phyloP scores from a whole-genome alignment of 2,113 vertebrate genomes.

The Rhagologus leucostigma region DNA sequence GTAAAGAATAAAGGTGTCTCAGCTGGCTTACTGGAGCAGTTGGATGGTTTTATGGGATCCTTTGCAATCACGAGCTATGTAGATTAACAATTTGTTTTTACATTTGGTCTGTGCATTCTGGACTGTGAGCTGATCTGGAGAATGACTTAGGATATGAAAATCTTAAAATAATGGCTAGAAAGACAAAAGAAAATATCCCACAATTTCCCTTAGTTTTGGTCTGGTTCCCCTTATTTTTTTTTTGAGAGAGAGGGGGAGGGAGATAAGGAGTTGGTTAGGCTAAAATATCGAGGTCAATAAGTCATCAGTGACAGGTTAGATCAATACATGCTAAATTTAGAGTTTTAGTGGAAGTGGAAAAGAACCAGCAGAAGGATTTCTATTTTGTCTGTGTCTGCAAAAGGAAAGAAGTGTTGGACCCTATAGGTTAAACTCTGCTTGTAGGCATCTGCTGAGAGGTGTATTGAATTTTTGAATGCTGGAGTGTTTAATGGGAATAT shows the following conservation, averaged over 20 bases:
- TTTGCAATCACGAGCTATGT: background rate
- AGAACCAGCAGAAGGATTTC: background rate
- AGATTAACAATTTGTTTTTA: background rate
- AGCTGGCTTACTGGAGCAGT: background rate
- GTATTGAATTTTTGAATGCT: background rate
- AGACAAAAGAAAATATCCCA: background rate
- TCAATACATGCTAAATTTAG: constrained; percentile 27
- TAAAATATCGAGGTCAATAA: background rate
- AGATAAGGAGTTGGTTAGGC: background rate
- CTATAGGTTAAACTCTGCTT: background rate
- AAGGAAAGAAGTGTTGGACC: background rate
- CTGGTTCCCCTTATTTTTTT: background rate
- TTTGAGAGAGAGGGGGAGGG: background rate
- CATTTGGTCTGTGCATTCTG: background rate
- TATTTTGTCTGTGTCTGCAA: background rate
- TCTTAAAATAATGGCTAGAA: background rate
- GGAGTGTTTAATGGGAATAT: constrained; percentile 24
- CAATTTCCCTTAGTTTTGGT: background rate
- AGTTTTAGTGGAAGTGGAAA: background rate
- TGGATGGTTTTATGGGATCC: background rate
- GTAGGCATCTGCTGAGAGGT: background rate
- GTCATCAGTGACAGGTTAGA: background rate
- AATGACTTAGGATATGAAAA: background rate
- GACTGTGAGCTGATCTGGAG: background rate
- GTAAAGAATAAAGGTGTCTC: background rate